phyloP scores from a whole-genome alignment of 2,888 invertebrate genomes.

The Calameuta pallipes region DNA sequence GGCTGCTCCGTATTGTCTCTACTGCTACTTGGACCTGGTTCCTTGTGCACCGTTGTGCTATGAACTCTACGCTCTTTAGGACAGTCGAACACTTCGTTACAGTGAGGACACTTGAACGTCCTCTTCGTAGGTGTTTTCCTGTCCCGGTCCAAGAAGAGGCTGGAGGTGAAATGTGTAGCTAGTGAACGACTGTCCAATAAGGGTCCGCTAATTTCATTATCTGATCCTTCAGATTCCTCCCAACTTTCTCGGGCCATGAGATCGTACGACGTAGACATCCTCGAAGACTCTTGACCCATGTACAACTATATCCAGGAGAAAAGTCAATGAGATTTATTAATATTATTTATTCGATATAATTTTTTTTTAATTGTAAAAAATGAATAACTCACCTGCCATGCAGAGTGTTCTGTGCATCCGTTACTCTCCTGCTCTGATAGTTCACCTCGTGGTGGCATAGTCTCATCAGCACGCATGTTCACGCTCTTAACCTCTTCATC shows the following conservation, averaged over 20 bases:
- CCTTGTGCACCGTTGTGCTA: constrained; percentile 70
- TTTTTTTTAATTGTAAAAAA: neutral
- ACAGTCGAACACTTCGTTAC: constrained; percentile 71
- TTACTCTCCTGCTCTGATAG: constrained; percentile 89
- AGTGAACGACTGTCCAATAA: constrained; percentile 61
- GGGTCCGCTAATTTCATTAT: constrained; percentile 66
- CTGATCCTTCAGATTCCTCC: constrained; percentile 77
- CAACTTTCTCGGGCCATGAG: constrained; percentile 77
- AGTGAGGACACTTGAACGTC: constrained; percentile 72
- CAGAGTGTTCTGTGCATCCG: constrained; percentile 82
- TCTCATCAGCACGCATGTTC: constrained; percentile 86
- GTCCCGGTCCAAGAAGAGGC: constrained; percentile 61
- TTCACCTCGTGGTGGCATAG: constrained; percentile 89
- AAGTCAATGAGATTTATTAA: constrained; percentile 1
- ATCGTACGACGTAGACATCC: constrained; percentile 72
- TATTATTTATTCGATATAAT: neutral
- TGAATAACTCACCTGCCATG: constrained; percentile 74
- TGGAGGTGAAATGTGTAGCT: constrained; percentile 63
- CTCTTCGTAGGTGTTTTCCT: constrained; percentile 63
- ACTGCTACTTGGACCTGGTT: constrained; percentile 61
- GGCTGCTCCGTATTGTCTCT: constrained; percentile 43
- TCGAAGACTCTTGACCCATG: constrained; percentile 71
- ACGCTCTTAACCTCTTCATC: constrained; percentile 68
- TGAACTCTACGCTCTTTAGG: constrained; percentile 76
- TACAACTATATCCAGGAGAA: constrained; percentile 58